phyloP scores from a whole-genome alignment of 2,113 vertebrate genomes.

The Syngnathus floridae region DNA sequence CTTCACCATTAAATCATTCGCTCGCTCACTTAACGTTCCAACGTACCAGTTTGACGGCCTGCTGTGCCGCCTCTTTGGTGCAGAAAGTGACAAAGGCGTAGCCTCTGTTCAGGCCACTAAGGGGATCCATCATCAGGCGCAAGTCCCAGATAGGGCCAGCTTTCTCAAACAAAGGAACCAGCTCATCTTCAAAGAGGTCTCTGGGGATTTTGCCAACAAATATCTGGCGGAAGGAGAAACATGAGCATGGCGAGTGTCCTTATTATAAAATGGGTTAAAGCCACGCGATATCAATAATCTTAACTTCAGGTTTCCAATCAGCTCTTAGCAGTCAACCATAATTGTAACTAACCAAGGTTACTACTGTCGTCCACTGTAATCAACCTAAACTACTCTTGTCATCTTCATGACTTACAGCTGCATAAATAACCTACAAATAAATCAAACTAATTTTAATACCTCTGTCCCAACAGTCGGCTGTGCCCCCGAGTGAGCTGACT shows the following conservation, averaged over 20 bases:
- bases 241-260: slow-evolving; percentile 7
- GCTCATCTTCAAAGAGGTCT: slow-evolving; percentile 98
- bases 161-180: slow-evolving; percentile 98
- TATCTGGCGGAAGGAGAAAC: slow-evolving; percentile 74
- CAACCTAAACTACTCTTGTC: neutral
- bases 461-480: slow-evolving; percentile 98
- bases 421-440: neutral
- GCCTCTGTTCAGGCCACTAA: slow-evolving; percentile 96
- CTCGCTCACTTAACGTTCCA: neutral
- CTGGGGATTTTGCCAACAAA: slow-evolving; percentile 98
- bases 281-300: neutral
- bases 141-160: slow-evolving; percentile 98
- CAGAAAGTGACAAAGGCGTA: slow-evolving; percentile 99
- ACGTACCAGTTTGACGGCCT: slow-evolving; percentile 96
- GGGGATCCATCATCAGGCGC: slow-evolving; percentile 98
- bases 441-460: slow-evolving; percentile 63
- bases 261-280: neutral
- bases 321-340: slow-evolving; percentile 56
- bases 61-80: slow-evolving; percentile 98
- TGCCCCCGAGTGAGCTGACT: slow-evolving; percentile 85
- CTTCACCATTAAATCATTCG: neutral
- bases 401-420: neutral
- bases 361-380: neutral
- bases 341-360: slow-evolving; percentile 33
- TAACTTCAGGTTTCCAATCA: slow-evolving; percentile 37